phyloP scores from a whole-genome alignment of 2,888 invertebrate species.

The Clistopyga incitator region DNA sequence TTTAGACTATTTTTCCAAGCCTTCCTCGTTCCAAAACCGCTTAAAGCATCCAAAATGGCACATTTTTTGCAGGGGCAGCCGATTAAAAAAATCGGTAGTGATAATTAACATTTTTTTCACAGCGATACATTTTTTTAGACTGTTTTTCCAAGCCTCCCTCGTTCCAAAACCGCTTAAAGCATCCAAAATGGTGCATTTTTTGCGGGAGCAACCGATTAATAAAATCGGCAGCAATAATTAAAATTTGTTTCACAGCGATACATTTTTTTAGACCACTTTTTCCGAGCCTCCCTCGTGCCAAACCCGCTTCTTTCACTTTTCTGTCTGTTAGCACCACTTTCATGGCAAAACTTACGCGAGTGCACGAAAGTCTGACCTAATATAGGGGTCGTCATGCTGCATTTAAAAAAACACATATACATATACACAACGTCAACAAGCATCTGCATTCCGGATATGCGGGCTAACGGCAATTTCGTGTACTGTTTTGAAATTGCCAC shows the following conservation, averaged over 20 bases:
- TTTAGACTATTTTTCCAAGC: too few relatives aligned
- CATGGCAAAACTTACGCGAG: not conserved
- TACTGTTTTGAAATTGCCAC: not conserved
- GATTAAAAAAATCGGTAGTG: too few relatives aligned
- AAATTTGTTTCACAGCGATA: conserved; percentile 46
- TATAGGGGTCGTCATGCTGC: conserved; percentile 25
- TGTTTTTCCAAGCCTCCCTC: too few relatives aligned
- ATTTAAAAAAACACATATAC: conserved; percentile 29
- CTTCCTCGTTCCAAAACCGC: too few relatives aligned
- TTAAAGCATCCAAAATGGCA: too few relatives aligned
- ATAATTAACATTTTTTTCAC: too few relatives aligned
- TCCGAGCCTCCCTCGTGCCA: conserved; percentile 19
- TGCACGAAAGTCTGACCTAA: conserved; percentile 22
- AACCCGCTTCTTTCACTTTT: not conserved
- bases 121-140: too few relatives aligned
- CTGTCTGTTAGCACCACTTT: not conserved
- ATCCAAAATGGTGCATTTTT: not conserved
- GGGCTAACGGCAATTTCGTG: conserved; percentile 39
- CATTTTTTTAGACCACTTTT: conserved; percentile 47
- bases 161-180: too few relatives aligned
- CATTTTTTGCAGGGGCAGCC: too few relatives aligned
- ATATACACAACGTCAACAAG: conserved; percentile 15
- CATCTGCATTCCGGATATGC: conserved; percentile 29
- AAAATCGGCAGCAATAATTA: conserved; percentile 35
- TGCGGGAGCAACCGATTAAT: conserved; percentile 47